These are phyloP conservation scores for Ctena decussata DNA, from an alignment of 2,888 invertebrate species.

Conservation along the genomic window DNA sequence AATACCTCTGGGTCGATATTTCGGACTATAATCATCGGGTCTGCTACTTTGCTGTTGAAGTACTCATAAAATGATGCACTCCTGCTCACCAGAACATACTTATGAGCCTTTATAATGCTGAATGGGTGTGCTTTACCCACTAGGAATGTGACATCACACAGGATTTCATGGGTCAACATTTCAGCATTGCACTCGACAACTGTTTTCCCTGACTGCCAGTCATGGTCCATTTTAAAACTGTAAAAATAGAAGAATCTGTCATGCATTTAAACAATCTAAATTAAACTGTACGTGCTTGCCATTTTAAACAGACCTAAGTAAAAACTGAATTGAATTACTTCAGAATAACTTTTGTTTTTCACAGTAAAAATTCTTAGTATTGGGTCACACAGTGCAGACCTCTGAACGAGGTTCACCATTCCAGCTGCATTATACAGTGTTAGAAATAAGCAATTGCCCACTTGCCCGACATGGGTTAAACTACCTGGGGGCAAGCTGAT, in stretches of 20 bases:
- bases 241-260: neutral
- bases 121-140: slow-evolving; percentile 30
- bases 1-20: slow-evolving; percentile 27
- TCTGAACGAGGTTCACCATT: too few relatives aligned
- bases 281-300: too few relatives aligned
- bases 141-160: slow-evolving; percentile 44
- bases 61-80: slow-evolving; percentile 27
- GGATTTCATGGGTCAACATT: slow-evolving; percentile 40
- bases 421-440: too few relatives aligned
- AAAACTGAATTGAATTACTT: too few relatives aligned
- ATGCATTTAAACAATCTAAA: too few relatives aligned
- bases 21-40: neutral
- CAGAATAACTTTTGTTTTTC: too few relatives aligned
- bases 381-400: too few relatives aligned
- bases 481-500: too few relatives aligned
- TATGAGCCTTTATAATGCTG: slow-evolving; percentile 29
- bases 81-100: slow-evolving; percentile 26
- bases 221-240: slow-evolving; percentile 37
- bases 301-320: too few relatives aligned
- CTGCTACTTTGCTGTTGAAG: neutral
- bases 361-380: too few relatives aligned
- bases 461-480: too few relatives aligned
- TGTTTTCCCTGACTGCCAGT: slow-evolving; percentile 53
- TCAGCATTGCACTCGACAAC: slow-evolving; percentile 41
- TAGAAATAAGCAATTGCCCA: too few relatives aligned